Conservation (phyloP, 2,888 invertebrate genomes). For the Lycocerus yunnanus region DNA sequence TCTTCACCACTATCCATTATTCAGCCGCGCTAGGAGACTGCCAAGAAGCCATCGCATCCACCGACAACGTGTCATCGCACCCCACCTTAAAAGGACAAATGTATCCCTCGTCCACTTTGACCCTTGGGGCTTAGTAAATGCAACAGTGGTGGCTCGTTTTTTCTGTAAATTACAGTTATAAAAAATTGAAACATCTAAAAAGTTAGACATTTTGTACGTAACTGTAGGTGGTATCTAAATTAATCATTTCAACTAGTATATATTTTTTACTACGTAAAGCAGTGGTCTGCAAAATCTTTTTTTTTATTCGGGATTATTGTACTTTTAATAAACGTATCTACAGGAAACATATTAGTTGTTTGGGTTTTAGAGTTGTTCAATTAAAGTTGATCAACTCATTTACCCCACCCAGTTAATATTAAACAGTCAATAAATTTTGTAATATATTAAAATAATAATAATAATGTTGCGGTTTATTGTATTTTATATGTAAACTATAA, state of each 20-base stretch:
- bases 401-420: neutral
- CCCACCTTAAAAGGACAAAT: conserved; percentile 47
- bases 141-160: conserved; percentile 29
- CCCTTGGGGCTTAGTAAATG: conserved; percentile 38
- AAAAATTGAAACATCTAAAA: conserved; percentile 1
- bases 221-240: neutral
- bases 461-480: neutral
- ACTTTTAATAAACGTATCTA: neutral
- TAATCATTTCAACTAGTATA: neutral
- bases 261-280: neutral
- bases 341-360: neutral
- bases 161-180: conserved; percentile 3
- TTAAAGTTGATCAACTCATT: neutral
- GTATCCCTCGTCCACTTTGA: conserved; percentile 51
- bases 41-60: conserved; percentile 52
- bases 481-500: no score
- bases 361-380: neutral
- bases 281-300: neutral
- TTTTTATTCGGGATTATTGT: neutral
- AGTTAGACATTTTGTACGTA: neutral
- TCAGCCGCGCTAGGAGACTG: conserved; percentile 49
- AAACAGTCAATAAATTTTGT: neutral
- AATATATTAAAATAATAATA: neutral
- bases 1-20: conserved; percentile 53
- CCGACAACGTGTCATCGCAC: conserved; percentile 48